Evolutionary conservation across 2,888 invertebrate species (phyloP).

Genomic region (Lasioglossum malachurum): DNA sequence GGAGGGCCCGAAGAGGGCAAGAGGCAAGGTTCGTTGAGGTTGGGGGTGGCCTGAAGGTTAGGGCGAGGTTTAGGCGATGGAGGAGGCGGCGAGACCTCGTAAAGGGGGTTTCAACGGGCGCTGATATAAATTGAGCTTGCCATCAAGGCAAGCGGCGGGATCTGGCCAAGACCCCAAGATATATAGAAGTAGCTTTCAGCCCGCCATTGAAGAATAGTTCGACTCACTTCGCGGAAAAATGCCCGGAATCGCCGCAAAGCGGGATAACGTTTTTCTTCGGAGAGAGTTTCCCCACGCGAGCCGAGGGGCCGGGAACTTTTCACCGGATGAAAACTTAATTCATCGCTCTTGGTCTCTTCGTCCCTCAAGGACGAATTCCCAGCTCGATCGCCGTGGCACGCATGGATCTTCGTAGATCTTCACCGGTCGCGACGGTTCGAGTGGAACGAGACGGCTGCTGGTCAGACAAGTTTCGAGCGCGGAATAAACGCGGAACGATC

Average conservation of each 20-base stretch:
- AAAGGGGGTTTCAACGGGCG: slow-evolving; percentile 83
- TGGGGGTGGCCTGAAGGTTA: slow-evolving; percentile 61
- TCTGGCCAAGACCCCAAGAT: slow-evolving; percentile 77
- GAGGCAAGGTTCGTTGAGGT: slow-evolving; percentile 54
- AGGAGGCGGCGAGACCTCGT: slow-evolving; percentile 79
- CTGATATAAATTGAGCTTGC: slow-evolving; percentile 84
- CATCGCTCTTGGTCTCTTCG: slow-evolving; percentile 15
- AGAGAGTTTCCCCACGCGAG: slow-evolving; percentile 23
- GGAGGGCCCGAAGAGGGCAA: slow-evolving; percentile 65
- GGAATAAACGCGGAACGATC: background rate
- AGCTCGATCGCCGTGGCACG: background rate
- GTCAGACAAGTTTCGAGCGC: slow-evolving; percentile 13
- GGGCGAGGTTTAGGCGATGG: slow-evolving; percentile 64
- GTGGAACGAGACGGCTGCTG: slow-evolving; percentile 19
- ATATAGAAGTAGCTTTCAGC: slow-evolving; percentile 80
- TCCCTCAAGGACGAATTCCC: slow-evolving; percentile 6
- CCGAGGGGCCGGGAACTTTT: slow-evolving; percentile 25
- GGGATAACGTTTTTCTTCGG: slow-evolving; percentile 69
- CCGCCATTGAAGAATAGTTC: slow-evolving; percentile 79
- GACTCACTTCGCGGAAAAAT: slow-evolving; percentile 71
- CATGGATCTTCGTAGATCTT: background rate
- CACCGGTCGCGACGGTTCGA: background rate
- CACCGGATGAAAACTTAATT: slow-evolving; percentile 68
- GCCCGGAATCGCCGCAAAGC: slow-evolving; percentile 66
- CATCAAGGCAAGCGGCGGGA: slow-evolving; percentile 83